Evolutionary conservation across 1,140 invertebrate genomes (phyloP), one percentile per base, ranked within the genome.

Genomic region (Stegodyphus mimosarum): DNA sequence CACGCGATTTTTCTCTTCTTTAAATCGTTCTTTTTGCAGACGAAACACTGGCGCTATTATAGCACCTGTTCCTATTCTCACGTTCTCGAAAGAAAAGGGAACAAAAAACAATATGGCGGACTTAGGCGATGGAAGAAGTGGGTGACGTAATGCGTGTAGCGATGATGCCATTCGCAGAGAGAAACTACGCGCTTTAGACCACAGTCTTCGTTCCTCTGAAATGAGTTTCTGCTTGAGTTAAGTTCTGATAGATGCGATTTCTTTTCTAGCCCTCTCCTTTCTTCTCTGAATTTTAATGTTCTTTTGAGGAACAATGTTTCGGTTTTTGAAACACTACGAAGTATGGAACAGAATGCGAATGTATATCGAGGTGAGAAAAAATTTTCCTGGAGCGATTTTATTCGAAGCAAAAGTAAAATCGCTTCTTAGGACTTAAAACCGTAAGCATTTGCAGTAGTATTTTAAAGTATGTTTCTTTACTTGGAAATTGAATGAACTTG

Each of bases 61-160:
- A 70, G 71, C 80, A 83, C 80, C 80, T 83, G 80, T 74, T 83
- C 60, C 48, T 83, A n/a, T 83, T 83, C 80, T 83, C 80, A 83
- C 80, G 80, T 83, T 83, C 80, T 53, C 50, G 51, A 53, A 53
- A 73, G n/a, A 9, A 73, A 17, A 73, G 50, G 71, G 49, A 55
- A 73, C 13, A 73, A 73, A 49, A 55, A 73, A 73, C 71, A 73
- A 73, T 52, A 73, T 73, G 71, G 71, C 51, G 33, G n/a, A 13
- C 13, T 51, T 55, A 33, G 33, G 33, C 33, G 33, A 33, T 33
- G 33, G 33, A 33, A 33, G n/a, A 10, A 52, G 18, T 7, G 71
- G n/a, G 71, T 83, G 80, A 83, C 80, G 80, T 83, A 66, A 83
- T 83, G 80, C 71, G 49, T 83, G 71, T 83, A 74, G 80, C 70